Evolutionary conservation across 2,113 vertebrate species (phyloP), one percentile per base, ranked within the genome.

Genomic region (Camarhynchus parvulus): DNA sequence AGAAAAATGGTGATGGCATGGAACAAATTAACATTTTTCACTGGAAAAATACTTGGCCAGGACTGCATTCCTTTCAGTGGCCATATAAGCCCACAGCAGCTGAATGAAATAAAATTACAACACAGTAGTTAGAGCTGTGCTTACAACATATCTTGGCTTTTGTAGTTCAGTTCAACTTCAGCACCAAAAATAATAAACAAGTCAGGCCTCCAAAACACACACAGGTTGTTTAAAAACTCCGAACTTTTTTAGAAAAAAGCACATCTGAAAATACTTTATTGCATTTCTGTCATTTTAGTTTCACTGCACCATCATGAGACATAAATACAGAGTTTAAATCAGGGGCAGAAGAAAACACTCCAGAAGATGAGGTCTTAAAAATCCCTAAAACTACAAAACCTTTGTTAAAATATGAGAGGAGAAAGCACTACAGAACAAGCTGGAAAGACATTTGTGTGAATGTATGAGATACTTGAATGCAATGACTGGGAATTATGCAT

Each of bases 171-270:
- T 94, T 92, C 64, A 92, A 42, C 81, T 94, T 94, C 91, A 92
- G 37, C 24, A 89, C 44, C 66, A 94, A 95, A 94, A 94, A 94
- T 78, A 94, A 95, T 56, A 95, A 94, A 89, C 55, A 87, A 92
- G 24, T 82, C 44, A 94, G 55, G 25, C 37, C 63, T 93, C 50
- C 68, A 93, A 90, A 92, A 55, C 22, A 76, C 70, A 92, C 67
- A 85, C 5, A 74, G 63, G 72, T 76, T 93, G 41, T 74, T 88
- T 74, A 55, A 86, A 89, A 76, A 66, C 8, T 28, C 15, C 21
- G 31, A 76, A 73, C 41, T 68, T 87, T 87, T 3, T 6, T 52
- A 74, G 88, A 94, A 8, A 58, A 12, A 42, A 42, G 41, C 41
- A 85, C 30, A 41, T 75, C 31, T 73, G 67, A 94, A 85, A 39